These are phyloP conservation scores for Microctonus brassicae DNA, from an alignment of 2,888 invertebrate genomes.

Conservation along the genomic window DNA sequence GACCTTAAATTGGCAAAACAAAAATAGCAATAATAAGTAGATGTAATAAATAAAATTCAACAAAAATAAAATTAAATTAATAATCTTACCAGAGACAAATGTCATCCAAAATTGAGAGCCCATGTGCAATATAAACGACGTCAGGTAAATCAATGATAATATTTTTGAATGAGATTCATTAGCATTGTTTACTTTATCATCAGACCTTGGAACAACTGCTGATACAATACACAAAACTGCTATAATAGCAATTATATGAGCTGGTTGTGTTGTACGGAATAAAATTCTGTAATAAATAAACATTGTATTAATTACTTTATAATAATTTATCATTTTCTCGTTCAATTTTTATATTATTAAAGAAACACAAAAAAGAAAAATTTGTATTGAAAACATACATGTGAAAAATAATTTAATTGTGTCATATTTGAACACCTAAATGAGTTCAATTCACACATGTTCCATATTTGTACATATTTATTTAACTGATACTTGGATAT, in stretches of 20 bases:
- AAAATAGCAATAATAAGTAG: no score
- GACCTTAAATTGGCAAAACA: conserved; percentile 73
- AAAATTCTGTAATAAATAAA: conserved; percentile 53
- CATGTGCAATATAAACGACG: conserved; percentile 84
- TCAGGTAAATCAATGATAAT: conserved; percentile 78
- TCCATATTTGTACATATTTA: not conserved
- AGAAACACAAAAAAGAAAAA: no score
- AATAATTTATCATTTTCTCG: not conserved
- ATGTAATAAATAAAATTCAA: no score
- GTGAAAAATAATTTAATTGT: not conserved
- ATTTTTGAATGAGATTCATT: conserved; percentile 64
- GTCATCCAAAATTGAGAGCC: conserved; percentile 96
- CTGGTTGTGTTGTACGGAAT: conserved; percentile 84
- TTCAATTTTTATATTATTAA: not conserved
- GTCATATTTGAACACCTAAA: not conserved
- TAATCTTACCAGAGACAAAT: conserved; percentile 81
- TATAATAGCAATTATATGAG: conserved; percentile 81
- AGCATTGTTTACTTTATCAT: conserved; percentile 51
- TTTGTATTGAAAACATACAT: not conserved
- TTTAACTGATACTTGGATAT: not conserved
- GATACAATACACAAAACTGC: conserved; percentile 72
- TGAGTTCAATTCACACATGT: not conserved
- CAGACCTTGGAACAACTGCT: conserved; percentile 56
- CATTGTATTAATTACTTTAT: not conserved
- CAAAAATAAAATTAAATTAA: not conserved